Percentiles rank a stretch among this genome's conserved stretches.
These are phyloP conservation scores for Apis dorsata DNA, from an alignment of 1,140 invertebrate genomes.

Conservation along the genomic window DNA sequence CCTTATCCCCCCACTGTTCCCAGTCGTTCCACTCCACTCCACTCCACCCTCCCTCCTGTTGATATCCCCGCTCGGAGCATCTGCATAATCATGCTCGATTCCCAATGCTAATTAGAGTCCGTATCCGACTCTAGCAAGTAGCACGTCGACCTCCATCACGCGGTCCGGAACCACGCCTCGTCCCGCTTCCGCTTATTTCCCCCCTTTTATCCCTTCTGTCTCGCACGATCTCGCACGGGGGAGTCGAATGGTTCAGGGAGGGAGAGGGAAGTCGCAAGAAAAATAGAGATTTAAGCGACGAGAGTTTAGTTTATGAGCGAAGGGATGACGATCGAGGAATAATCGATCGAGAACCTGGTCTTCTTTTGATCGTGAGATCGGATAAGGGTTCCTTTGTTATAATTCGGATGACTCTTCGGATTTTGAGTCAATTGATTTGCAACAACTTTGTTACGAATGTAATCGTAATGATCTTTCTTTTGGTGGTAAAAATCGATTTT, in stretches of 20 bases:
- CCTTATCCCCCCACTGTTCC: slow-evolving; percentile 32
- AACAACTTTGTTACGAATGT: too few species aligned
- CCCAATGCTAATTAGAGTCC: slow-evolving; percentile 79
- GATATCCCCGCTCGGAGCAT: slow-evolving; percentile 72
- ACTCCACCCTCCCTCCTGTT: slow-evolving; percentile 55
- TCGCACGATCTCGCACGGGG: slow-evolving; percentile 19
- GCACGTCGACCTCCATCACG: slow-evolving; percentile 70
- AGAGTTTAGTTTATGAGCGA: slow-evolving; percentile 18
- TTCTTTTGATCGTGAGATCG: too few species aligned
- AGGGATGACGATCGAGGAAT: slow-evolving; percentile 19
- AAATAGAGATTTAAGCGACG: slow-evolving; percentile 1
- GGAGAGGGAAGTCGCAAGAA: background rate
- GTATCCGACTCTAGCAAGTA: slow-evolving; percentile 68
- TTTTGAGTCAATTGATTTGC: too few species aligned
- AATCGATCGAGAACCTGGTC: slow-evolving; percentile 18
- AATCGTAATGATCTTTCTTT: too few species aligned
- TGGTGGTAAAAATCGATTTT: too few species aligned
- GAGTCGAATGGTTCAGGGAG: background rate
- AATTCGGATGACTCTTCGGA: too few species aligned
- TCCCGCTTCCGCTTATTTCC: slow-evolving; percentile 40
- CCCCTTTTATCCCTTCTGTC: slow-evolving; percentile 2
- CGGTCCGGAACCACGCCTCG: slow-evolving; percentile 38
- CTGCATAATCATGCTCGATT: slow-evolving; percentile 78
- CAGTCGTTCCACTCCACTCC: slow-evolving; percentile 49
- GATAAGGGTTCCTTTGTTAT: too few species aligned